These are phyloP conservation scores for Rhyacophila brunnea DNA, from an alignment of 1,140 invertebrate species.

Conservation along the genomic window DNA sequence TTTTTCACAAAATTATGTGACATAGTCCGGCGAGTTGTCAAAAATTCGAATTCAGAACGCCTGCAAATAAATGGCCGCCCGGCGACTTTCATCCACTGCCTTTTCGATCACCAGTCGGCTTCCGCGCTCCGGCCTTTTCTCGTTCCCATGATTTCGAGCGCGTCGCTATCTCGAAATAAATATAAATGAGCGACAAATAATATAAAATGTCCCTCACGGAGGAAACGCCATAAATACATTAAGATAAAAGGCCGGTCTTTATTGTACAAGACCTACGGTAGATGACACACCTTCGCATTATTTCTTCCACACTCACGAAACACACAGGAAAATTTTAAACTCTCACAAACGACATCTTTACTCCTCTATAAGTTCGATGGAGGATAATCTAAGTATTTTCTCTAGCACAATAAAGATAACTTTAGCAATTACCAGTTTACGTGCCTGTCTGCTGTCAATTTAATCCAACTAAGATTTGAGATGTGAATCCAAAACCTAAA, in stretches of 20 bases:
- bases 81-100: neutral
- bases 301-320: slow-evolving; percentile 27
- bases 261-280: slow-evolving; percentile 35
- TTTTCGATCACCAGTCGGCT: neutral
- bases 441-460: no score
- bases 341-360: no score
- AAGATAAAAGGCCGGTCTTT: slow-evolving; percentile 34
- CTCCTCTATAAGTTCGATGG: no score
- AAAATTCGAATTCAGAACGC: neutral
- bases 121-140: neutral
- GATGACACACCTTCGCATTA: slow-evolving; percentile 33
- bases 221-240: slow-evolving; percentile 36
- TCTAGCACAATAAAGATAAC: no score
- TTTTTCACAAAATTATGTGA: no score
- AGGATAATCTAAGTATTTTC: no score
- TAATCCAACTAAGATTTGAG: no score
- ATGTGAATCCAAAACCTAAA: no score
- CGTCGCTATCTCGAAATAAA: slow-evolving; percentile 33
- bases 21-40: no score
- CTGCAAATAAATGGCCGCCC: neutral
- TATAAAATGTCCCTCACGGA: slow-evolving; percentile 34
- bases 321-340: slow-evolving; percentile 12
- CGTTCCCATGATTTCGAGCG: slow-evolving; percentile 22
- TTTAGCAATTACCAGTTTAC: no score
- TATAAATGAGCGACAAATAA: slow-evolving; percentile 36